Evolutionary conservation across 2,113 vertebrate genomes (phyloP), one percentile per base, ranked within the genome.

Genomic region (Python bivittatus): DNA sequence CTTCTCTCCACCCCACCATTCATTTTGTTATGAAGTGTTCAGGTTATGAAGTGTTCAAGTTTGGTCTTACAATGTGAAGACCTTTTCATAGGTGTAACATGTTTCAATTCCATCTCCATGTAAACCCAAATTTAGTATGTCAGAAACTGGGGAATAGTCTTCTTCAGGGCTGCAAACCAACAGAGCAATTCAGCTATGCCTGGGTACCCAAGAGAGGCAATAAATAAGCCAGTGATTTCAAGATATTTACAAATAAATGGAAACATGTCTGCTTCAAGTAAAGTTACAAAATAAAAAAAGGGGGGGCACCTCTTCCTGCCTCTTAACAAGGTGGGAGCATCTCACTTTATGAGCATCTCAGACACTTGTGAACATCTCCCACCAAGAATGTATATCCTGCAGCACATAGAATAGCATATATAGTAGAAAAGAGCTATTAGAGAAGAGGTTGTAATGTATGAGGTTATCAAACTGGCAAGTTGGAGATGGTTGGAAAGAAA

Each of bases 21-120:
- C 0, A 61, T 0, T 58, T 91, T 86, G 12, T 68, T 72, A 27
- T 8, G 44, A 84, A 2, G 3, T 60, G 44, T 44, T 93, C 27
- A 44, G 58, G 8, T 6, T 53, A 9, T n/a, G 5, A 88, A 33
- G n/a, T 42, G 54, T 15, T 15, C 25, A 9, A 86, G 90, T 93
- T 95, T 93, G 91, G 61, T 90, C 22, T 92, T 53, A 27, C 0
- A 52, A 92, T 17, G 64, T 56, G 1, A 57, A 93, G 42, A 91
- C 0, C 22, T 92, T 23, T 25, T 94, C 92, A 88, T 38, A n/a
- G 56, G 15, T 0, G 83, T 90, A 91, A 94, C 61, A 86, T 93
- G 84, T 83, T 94, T 94, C 86, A 93, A 91, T 93, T 90, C 90
- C 93, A 96, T 93, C n/a, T 12, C 48, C 89, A 89, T 54, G n/a